Evolutionary conservation across 2,888 invertebrate genomes (phyloP).

Genomic region (Scaptomyza tumidula): DNA sequence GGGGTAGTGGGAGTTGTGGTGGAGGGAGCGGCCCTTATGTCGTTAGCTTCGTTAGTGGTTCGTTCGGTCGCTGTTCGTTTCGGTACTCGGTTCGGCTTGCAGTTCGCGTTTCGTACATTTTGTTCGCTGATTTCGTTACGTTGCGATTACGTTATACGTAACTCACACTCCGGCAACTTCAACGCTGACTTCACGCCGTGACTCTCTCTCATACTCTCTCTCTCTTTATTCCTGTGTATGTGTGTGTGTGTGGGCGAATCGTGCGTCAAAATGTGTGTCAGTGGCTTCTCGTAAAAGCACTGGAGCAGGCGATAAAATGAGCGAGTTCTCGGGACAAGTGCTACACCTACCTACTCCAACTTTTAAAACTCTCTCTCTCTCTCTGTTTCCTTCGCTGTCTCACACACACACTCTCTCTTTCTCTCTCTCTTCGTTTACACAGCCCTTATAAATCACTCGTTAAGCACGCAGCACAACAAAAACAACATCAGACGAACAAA

Average conservation of each 20-base stretch:
- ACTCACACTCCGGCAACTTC: conserved; percentile 46
- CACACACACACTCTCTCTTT: background rate
- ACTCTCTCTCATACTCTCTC: conserved; percentile 10
- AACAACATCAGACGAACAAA: conserved; percentile 13
- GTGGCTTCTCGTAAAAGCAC: conserved; percentile 59
- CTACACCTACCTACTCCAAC: conserved; percentile 11
- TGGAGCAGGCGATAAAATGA: conserved; percentile 24
- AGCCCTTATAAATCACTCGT: conserved; percentile 65
- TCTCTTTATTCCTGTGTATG: background rate
- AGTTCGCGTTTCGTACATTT: conserved; percentile 29
- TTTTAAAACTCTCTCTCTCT: conserved; percentile 6
- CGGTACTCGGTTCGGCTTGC: conserved; percentile 11
- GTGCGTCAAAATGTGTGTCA: conserved; percentile 75
- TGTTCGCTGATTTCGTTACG: conserved; percentile 43
- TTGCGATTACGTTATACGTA: conserved; percentile 49
- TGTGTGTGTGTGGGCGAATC: conserved; percentile 43
- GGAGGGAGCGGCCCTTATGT: conserved; percentile 37
- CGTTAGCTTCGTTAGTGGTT: conserved; percentile 65
- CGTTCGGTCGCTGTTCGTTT: conserved; percentile 19
- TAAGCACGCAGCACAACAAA: conserved; percentile 67
- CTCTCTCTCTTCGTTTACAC: conserved; percentile 1
- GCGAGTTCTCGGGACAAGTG: conserved; percentile 20
- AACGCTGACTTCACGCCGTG: conserved; percentile 47
- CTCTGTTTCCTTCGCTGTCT: background rate
- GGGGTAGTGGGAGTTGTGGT: background rate